These are phyloP conservation scores for Melopsittacus undulatus DNA, from an alignment of 2,797 vertebrate species.

Conservation along the genomic window DNA sequence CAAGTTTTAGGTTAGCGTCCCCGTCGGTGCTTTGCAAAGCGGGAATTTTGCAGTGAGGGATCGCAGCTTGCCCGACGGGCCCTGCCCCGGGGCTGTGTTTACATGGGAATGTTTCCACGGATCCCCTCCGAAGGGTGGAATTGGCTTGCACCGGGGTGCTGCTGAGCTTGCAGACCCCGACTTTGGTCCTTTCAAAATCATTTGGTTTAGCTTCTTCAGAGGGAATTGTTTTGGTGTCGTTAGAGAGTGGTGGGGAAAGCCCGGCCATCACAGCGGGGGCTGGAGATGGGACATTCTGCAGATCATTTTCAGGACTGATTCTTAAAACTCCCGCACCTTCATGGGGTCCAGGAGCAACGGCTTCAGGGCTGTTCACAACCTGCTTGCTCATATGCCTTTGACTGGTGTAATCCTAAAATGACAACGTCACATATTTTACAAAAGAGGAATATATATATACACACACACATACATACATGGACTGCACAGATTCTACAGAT, in stretches of 20 bases:
- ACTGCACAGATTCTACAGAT: not conserved
- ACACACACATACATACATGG: not conserved
- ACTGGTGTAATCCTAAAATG: slow-evolving; percentile 86
- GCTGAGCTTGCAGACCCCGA: slow-evolving; percentile 86
- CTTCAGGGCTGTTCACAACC: slow-evolving; percentile 74
- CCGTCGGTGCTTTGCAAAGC: slow-evolving; percentile 76
- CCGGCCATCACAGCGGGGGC: slow-evolving; percentile 70
- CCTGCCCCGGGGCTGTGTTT: slow-evolving; percentile 58
- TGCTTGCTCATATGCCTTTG: slow-evolving; percentile 87
- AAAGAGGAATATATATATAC: not conserved
- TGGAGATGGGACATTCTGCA: slow-evolving; percentile 46
- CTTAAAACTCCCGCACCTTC: slow-evolving; percentile 77
- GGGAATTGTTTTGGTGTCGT: slow-evolving; percentile 81
- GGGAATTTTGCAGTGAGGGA: slow-evolving; percentile 81
- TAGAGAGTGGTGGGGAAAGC: slow-evolving; percentile 68
- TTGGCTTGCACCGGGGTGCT: slow-evolving; percentile 74
- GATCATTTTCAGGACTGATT: slow-evolving; percentile 79
- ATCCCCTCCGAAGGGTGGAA: slow-evolving; percentile 78
- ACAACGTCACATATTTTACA: slow-evolving; percentile 57
- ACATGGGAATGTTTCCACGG: slow-evolving; percentile 66
- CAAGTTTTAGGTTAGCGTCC: slow-evolving; percentile 72
- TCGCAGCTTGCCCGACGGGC: slow-evolving; percentile 16
- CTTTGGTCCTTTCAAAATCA: slow-evolving; percentile 82
- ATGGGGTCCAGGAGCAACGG: slow-evolving; percentile 69
- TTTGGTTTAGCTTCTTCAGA: slow-evolving; percentile 79